Evolutionary conservation across 2,888 invertebrate species (phyloP).

Genomic region (Noctuana brunneofusca): DNA sequence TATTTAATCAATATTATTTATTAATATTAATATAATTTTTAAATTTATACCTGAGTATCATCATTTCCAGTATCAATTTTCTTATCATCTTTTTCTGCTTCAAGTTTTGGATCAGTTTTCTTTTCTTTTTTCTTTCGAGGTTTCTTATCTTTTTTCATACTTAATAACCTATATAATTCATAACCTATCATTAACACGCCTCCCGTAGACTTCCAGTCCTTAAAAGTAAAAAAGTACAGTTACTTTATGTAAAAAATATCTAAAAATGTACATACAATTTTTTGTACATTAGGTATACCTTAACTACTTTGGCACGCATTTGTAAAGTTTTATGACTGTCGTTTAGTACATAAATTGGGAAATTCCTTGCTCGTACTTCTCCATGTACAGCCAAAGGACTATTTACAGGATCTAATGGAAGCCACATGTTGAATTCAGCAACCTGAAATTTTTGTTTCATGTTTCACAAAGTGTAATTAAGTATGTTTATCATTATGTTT

Average conservation of each 20-base stretch:
- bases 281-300: conserved; percentile 56
- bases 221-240: conserved; percentile 41
- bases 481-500: too few relatives aligned
- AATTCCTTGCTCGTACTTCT: conserved; percentile 90
- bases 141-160: conserved; percentile 87
- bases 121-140: conserved; percentile 81
- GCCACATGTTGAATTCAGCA: conserved; percentile 98
- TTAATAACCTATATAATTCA: conserved; percentile 96
- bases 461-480: too few relatives aligned
- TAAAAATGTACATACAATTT: not conserved
- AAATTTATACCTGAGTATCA: conserved; percentile 64
- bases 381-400: conserved; percentile 84
- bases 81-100: conserved; percentile 60
- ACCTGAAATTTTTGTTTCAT: conserved; percentile 83
- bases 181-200: conserved; percentile 98
- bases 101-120: conserved; percentile 66
- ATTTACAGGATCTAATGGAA: conserved; percentile 87
- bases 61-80: conserved; percentile 65
- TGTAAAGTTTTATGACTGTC: conserved; percentile 96
- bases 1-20: not conserved
- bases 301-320: conserved; percentile 92
- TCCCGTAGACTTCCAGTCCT: conserved; percentile 93
- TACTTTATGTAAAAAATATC: not conserved
- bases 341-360: conserved; percentile 94
- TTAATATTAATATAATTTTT: too few relatives aligned